Percentiles rank a stretch among this genome's conserved stretches.
These are phyloP conservation scores for Tapera naevia DNA, from an alignment of 2,797 vertebrate genomes.

Conservation along the genomic window DNA sequence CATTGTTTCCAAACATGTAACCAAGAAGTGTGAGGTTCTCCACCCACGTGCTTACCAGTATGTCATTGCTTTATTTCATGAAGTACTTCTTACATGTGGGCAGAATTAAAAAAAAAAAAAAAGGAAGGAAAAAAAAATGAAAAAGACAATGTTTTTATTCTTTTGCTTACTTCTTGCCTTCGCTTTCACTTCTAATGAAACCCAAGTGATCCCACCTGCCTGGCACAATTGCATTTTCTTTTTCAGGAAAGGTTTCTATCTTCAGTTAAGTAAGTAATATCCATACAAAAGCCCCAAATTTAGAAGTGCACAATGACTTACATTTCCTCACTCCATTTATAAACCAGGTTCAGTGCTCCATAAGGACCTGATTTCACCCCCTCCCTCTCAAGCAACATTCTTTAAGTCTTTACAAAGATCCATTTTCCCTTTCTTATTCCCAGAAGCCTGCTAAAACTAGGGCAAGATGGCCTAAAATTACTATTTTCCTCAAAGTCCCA, in stretches of 20 bases:
- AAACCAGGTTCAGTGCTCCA: slow-evolving; percentile 46
- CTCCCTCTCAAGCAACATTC: slow-evolving; percentile 42
- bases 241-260: slow-evolving; percentile 42
- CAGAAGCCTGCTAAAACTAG: slow-evolving; percentile 67
- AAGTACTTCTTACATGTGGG: neutral
- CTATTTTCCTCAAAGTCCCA: slow-evolving; percentile 56
- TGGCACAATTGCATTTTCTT: slow-evolving; percentile 6
- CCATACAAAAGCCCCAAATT: slow-evolving; percentile 43
- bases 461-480: slow-evolving; percentile 63
- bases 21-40: slow-evolving; percentile 9
- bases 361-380: slow-evolving; percentile 32
- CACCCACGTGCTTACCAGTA: neutral
- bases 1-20: slow-evolving; percentile 48
- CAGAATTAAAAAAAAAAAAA: neutral
- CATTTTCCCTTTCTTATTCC: slow-evolving; percentile 66
- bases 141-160: neutral
- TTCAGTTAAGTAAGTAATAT: slow-evolving; percentile 38
- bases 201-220: neutral
- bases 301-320: slow-evolving; percentile 48
- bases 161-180: neutral
- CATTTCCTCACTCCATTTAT: slow-evolving; percentile 36
- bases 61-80: neutral
- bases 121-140: rapidly evolving
- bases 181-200: neutral
- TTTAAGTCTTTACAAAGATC: slow-evolving; percentile 57